Base-by-base conservation (phyloP, 2,113 vertebrate genomes). In the Lota lota region DNA sequence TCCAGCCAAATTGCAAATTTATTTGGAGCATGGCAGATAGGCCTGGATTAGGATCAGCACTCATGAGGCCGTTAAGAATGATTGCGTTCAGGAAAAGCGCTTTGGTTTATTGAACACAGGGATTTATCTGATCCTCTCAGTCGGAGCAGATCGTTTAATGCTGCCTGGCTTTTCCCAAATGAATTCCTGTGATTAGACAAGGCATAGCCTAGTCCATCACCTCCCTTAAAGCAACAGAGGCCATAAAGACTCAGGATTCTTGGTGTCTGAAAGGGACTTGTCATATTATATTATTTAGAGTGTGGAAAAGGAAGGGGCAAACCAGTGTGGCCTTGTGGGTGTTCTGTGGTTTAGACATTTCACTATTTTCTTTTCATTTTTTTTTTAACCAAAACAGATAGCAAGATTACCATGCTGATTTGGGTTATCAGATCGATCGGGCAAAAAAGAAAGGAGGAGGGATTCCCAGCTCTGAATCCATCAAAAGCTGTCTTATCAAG, bases 81-180 rank as follows among this genome's bases (percentile, higher is more conserved):
- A 92, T 92, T 92, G 90, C 90, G 69, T 85, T 90, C 68, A 85
- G 85, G 88, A 89, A 91, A 92, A 88, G 89, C 84, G 88, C 89
- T 91, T 90, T 90, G 70, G 67, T 81, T 87, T 92, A 86, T 91
- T 91, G 91, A 93, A 91, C 82, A 82, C 73, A 71, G 84, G 87
- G 88, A 88, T 88, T 92, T 91, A 83, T 93, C 90, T 91, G 88
- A 92, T 92, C 89, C 78, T 87, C 91, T 90, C 86, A 83, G 88
- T 84, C 90, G 90, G 61, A 83, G 82, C 74, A 80, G 81, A 90
- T 90, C 83, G 66, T 88, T 90, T 90, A 90, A 90, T 90, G 83
- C 85, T 79, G 86, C 86, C 88, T 84, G 86, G 79, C 81, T 84
- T 87, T 80, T 47, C 79, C 82, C 87, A 91, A 92, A 90, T 90